A percentile compares a stretch with the other conserved stretches of the same genome.
Evolutionary conservation across 2,113 vertebrate genomes (phyloP).

Genomic region (Caranx ignobilis): DNA sequence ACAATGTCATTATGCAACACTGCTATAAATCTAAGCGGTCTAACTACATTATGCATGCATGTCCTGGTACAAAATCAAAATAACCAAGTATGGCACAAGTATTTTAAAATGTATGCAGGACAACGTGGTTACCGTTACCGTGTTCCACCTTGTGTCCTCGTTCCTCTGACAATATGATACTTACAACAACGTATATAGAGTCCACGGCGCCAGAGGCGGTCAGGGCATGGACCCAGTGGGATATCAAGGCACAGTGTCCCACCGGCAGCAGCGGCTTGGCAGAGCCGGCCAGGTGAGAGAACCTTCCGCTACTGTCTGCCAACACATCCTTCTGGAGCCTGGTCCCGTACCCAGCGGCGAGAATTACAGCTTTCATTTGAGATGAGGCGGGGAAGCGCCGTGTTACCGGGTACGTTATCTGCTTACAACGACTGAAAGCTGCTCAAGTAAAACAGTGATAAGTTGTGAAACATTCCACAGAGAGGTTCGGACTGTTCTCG

Average conservation of each 20-base stretch:
- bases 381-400: neutral
- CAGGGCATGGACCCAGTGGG: slow-evolving; percentile 84
- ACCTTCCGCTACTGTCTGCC: slow-evolving; percentile 73
- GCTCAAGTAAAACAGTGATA: neutral
- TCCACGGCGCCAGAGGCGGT: slow-evolving; percentile 63
- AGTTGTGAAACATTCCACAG: neutral
- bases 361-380: slow-evolving; percentile 85
- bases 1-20: too few species aligned
- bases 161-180: slow-evolving; percentile 29
- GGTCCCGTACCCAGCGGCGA: slow-evolving; percentile 88
- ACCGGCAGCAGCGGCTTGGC: slow-evolving; percentile 86
- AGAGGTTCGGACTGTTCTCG: neutral
- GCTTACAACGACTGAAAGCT: too few species aligned
- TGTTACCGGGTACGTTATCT: neutral
- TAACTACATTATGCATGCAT: too few species aligned
- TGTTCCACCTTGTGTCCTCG: too few species aligned
- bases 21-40: too few species aligned
- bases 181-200: slow-evolving; percentile 82
- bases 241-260: slow-evolving; percentile 73
- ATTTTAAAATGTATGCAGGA: neutral
- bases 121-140: too few species aligned
- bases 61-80: neutral
- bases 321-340: slow-evolving; percentile 83
- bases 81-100: neutral
- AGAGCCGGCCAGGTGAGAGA: slow-evolving; percentile 71